Conservation (phyloP, 1,140 invertebrate genomes). For the Aphidius ervi region DNA sequence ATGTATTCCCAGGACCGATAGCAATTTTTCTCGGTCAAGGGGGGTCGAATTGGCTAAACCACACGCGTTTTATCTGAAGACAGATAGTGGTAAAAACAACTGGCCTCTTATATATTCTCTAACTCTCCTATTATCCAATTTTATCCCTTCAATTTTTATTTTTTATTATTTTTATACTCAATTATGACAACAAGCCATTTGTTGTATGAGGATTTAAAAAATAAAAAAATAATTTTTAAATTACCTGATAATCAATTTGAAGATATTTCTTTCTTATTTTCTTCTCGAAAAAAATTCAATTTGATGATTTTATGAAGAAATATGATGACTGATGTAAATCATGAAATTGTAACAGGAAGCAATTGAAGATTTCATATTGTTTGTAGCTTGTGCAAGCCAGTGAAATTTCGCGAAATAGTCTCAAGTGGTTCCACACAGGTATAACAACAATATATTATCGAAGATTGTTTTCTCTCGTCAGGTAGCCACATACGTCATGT, state of each 20-base stretch:
- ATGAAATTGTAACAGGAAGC: neutral
- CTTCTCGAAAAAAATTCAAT: neutral
- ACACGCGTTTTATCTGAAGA: conserved; percentile 46
- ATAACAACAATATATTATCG: conserved; percentile 48
- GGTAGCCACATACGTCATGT: conserved; percentile 53
- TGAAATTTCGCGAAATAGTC: neutral
- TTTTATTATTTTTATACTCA: neutral
- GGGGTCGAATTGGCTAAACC: conserved; percentile 47
- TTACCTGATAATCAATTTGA: neutral
- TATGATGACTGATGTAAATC: neutral
- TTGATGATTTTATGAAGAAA: neutral
- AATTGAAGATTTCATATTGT: too few species aligned
- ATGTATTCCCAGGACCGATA: conserved; percentile 53
- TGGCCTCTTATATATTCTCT: conserved; percentile 7
- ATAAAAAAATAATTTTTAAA: neutral
- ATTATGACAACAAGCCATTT: neutral
- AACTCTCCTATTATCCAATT: neutral
- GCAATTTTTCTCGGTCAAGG: conserved; percentile 54
- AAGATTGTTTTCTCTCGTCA: conserved; percentile 56
- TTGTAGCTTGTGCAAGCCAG: too few species aligned
- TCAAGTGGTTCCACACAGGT: conserved; percentile 11
- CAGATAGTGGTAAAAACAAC: conserved; percentile 41
- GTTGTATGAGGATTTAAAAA: neutral
- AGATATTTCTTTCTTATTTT: neutral
- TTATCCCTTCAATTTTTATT: neutral